phyloP scores from a whole-genome alignment of 2,797 vertebrate genomes.

The Acrossocheilus fasciatus region DNA sequence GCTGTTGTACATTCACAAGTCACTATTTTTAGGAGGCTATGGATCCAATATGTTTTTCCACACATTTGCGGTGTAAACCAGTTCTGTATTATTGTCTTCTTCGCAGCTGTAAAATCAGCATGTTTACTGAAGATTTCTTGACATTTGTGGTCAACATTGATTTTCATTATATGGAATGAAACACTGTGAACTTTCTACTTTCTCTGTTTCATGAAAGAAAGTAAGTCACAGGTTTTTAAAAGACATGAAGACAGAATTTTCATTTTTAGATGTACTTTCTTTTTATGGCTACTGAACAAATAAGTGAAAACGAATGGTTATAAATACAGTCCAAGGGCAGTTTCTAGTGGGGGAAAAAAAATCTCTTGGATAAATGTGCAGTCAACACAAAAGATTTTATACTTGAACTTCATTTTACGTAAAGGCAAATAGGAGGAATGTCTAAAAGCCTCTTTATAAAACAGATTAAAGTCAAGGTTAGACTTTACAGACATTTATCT shows the following conservation, averaged over 20 bases:
- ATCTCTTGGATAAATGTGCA: not conserved
- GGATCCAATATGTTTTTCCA: too few relatives aligned
- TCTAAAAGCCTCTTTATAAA: slow-evolving; percentile 1
- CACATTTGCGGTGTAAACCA: too few relatives aligned
- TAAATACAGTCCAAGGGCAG: not conserved
- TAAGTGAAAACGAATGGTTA: not conserved
- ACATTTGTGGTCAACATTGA: not conserved
- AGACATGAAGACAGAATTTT: not conserved
- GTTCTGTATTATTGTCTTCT: too few relatives aligned
- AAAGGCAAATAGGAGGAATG: not conserved
- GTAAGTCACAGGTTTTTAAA: not conserved
- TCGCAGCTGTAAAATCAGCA: too few relatives aligned
- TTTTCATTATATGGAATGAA: not conserved
- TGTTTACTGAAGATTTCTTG: not conserved
- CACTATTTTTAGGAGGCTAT: too few relatives aligned
- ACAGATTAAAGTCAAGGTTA: slow-evolving; percentile 11
- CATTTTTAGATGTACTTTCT: not conserved
- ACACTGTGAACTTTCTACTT: not conserved
- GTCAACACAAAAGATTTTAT: not conserved
- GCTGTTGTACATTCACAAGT: too few relatives aligned
- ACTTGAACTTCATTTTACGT: not conserved
- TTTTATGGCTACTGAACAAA: not conserved
- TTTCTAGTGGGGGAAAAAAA: not conserved
- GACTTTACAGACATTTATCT: not conserved
- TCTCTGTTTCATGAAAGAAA: not conserved